Conservation (phyloP, 2,888 invertebrate species). For the Margaritifera margaritifera region DNA sequence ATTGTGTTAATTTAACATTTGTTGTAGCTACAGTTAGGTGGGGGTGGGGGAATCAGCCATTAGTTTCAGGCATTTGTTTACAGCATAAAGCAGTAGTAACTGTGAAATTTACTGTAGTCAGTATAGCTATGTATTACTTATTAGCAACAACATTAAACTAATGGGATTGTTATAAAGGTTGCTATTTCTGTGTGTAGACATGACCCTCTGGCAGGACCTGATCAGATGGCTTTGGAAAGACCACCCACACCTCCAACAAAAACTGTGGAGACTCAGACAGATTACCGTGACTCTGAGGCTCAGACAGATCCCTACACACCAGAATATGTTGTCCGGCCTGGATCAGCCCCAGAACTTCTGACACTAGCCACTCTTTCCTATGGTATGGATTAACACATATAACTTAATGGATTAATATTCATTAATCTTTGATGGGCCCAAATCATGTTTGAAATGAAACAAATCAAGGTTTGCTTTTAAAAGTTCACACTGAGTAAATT, state of each 20-base stretch:
- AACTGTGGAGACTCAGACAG: slow-evolving; percentile 80
- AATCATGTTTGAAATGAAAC: too few relatives aligned
- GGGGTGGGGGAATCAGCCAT: too few relatives aligned
- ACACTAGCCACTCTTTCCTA: slow-evolving; percentile 79
- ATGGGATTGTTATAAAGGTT: not conserved
- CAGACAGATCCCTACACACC: slow-evolving; percentile 88
- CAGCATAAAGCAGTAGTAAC: too few relatives aligned
- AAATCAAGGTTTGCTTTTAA: not conserved
- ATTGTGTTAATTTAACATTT: too few relatives aligned
- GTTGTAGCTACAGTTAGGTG: too few relatives aligned
- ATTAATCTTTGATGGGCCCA: not conserved
- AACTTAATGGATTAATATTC: not conserved
- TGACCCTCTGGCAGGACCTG: slow-evolving; percentile 63
- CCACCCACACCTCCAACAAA: slow-evolving; percentile 62
- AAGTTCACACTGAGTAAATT: not conserved
- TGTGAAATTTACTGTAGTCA: too few relatives aligned
- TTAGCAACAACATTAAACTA: not conserved
- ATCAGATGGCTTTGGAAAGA: slow-evolving; percentile 52
- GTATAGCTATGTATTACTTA: not conserved
- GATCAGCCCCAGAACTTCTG: slow-evolving; percentile 79
- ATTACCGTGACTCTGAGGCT: slow-evolving; percentile 83
- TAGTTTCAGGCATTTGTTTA: too few relatives aligned
- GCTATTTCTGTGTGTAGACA: slow-evolving; percentile 44
- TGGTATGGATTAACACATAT: slow-evolving; percentile 73
- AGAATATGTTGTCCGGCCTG: slow-evolving; percentile 75